A percentile compares a stretch with the other conserved stretches of the same genome.
Conservation (phyloP, 2,888 invertebrate species). For the Cryptus armator region DNA sequence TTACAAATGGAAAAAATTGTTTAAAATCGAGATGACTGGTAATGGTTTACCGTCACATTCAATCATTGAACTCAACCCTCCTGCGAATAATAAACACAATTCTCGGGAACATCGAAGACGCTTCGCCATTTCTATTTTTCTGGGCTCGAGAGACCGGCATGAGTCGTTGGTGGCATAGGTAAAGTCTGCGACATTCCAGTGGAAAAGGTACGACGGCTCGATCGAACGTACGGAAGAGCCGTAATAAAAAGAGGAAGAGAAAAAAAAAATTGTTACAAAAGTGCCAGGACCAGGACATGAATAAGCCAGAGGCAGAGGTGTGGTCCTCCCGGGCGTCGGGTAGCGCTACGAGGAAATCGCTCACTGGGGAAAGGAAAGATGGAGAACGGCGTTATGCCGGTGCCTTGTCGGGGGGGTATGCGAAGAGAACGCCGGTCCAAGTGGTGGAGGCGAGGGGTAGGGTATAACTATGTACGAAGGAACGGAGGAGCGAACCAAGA, state of each 20-base stretch:
- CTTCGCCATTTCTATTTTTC: background rate
- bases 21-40: too few relatives aligned
- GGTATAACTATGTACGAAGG: conserved; percentile 55
- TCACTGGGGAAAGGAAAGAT: conserved; percentile 81
- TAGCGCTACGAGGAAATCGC: conserved; percentile 77
- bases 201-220: conserved; percentile 17
- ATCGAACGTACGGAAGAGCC: conserved; percentile 34
- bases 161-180: background rate
- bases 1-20: too few relatives aligned
- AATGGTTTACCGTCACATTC: too few relatives aligned
- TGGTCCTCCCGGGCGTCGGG: conserved; percentile 82
- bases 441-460: conserved; percentile 24
- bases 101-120: background rate
- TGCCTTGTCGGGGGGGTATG: conserved; percentile 40
- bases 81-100: background rate
- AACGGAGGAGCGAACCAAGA: conserved; percentile 82
- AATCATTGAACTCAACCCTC: too few relatives aligned
- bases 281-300: conserved; percentile 75
- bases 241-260: background rate
- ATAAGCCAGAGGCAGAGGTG: conserved; percentile 83
- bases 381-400: conserved; percentile 73
- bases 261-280: conserved; percentile 32
- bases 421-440: conserved; percentile 46
- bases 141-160: background rate
- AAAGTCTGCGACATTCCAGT: background rate